phyloP scores from a whole-genome alignment of 2,113 vertebrate genomes.

The Hemiprocne comata region DNA sequence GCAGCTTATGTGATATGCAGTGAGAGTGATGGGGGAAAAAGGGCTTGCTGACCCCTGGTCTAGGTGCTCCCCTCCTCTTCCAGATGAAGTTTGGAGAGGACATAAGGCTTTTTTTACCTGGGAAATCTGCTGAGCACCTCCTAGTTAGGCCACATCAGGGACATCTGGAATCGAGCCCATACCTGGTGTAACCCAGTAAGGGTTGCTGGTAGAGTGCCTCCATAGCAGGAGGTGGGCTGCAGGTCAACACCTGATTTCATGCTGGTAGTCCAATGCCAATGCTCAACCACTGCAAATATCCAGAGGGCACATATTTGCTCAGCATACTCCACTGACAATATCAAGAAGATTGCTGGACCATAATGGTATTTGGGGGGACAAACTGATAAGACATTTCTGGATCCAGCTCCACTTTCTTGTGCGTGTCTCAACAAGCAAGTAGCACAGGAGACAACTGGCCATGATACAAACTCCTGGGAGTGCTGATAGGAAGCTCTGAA shows the following conservation, averaged over 20 bases:
- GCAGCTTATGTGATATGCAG: neutral
- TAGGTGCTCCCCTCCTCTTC: neutral
- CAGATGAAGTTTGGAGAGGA: neutral
- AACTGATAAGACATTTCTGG: neutral
- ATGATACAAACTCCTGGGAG: neutral
- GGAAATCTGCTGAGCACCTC: neutral
- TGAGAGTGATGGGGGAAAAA: neutral
- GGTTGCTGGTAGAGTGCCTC: neutral
- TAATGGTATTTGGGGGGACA: neutral
- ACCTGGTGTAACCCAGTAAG: neutral
- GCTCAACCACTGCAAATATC: neutral
- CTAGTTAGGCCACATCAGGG: neutral
- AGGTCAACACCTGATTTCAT: constrained; percentile 51
- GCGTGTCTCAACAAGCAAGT: neutral
- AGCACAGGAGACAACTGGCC: neutral
- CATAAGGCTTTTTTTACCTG: neutral
- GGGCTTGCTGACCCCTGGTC: neutral
- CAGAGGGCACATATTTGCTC: neutral
- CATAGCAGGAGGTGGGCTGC: neutral
- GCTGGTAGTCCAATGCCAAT: neutral
- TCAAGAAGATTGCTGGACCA: neutral
- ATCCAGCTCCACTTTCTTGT: neutral
- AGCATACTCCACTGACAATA: neutral
- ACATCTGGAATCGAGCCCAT: neutral
- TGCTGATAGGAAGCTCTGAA: neutral